Conservation (phyloP, 2,113 vertebrate species). For the Cinclus mexicanus region DNA sequence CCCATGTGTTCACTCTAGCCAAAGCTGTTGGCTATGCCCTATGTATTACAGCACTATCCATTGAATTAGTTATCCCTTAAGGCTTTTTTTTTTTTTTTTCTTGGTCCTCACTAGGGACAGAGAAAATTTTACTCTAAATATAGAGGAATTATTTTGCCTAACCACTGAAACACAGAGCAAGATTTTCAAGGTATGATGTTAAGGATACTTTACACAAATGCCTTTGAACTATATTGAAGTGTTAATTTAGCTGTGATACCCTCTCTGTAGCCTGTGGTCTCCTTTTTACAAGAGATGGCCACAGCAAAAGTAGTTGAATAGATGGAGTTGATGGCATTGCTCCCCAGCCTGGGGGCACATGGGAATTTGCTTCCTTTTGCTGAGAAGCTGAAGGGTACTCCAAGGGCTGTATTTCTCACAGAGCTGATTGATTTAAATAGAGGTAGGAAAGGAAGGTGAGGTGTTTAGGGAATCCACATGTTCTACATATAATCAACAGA, state of each 20-base stretch:
- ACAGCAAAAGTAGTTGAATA: neutral
- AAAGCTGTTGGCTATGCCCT: neutral
- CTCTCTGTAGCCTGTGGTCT: accelerated
- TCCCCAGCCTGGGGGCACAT: accelerated
- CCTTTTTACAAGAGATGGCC: neutral
- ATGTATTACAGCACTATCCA: neutral
- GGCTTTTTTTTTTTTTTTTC: neutral
- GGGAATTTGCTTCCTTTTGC: neutral
- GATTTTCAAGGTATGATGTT: neutral
- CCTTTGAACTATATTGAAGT: neutral
- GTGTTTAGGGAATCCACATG: neutral
- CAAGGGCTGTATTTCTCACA: neutral
- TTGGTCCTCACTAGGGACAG: neutral
- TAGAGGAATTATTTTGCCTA: neutral
- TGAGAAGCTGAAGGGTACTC: neutral
- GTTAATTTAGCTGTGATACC: neutral
- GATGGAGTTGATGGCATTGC: neutral
- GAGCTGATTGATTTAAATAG: neutral
- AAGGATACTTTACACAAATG: neutral
- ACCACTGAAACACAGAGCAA: neutral
- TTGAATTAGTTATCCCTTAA: neutral
- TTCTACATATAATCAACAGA: neutral
- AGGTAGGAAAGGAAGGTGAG: neutral
- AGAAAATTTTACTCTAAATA: neutral
- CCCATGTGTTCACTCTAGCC: neutral